Percentiles rank a stretch among this genome's conserved stretches.
Conservation (phyloP, 2,797 vertebrate species). For the Paratrypauchen microcephalus region DNA sequence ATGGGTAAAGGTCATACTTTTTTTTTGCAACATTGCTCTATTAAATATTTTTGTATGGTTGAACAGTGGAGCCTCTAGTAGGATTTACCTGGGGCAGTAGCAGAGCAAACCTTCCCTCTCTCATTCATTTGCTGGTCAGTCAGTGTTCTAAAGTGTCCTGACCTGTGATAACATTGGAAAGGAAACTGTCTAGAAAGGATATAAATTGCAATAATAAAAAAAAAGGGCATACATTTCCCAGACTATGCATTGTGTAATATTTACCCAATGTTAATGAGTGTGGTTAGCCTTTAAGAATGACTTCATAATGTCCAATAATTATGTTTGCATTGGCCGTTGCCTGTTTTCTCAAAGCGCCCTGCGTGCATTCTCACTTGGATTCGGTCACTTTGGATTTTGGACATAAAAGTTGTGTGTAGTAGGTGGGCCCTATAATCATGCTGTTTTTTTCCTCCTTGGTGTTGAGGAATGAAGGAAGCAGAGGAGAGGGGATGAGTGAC, state of each 20-base stretch:
- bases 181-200: too few relatives aligned
- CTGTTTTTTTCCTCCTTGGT: constrained; percentile 46
- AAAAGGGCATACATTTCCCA: not conserved
- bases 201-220: not conserved
- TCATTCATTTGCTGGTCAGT: too few relatives aligned
- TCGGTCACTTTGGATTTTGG: constrained; percentile 8
- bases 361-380: constrained; percentile 14
- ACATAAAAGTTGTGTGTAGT: constrained; percentile 25
- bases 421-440: constrained; percentile 32
- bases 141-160: too few relatives aligned
- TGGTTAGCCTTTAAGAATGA: constrained; percentile 25
- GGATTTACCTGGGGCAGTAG: not conserved
- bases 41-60: not conserved
- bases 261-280: constrained; percentile 55
- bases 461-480: constrained; percentile 64
- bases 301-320: constrained; percentile 23
- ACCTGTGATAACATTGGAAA: too few relatives aligned
- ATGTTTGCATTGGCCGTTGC: constrained; percentile 46
- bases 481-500: constrained; percentile 58
- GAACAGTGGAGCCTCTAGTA: not conserved
- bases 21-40: not conserved
- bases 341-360: constrained; percentile 23
- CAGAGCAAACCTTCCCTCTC: not conserved
- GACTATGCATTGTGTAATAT: constrained; percentile 28
- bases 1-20: too few relatives aligned